Conservation (phyloP, 2,797 vertebrate genomes). For the Pseudochromis fuscus region DNA sequence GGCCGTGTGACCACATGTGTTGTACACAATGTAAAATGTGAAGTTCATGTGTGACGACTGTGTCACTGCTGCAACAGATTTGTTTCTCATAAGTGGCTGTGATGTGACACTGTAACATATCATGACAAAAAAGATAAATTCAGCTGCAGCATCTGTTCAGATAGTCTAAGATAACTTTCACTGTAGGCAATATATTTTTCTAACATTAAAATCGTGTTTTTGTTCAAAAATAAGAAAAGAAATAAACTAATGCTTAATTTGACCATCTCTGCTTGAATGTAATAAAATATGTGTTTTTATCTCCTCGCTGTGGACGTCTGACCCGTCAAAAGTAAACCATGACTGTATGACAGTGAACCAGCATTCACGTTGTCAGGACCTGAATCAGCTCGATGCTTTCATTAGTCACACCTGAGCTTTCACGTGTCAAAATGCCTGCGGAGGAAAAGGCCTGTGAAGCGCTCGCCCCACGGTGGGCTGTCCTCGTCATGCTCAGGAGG, state of each 20-base stretch:
- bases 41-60: not conserved
- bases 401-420: constrained; percentile 13
- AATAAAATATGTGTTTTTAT: not conserved
- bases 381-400: constrained; percentile 1
- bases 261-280: not conserved
- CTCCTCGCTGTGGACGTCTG: too few relatives aligned
- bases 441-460: not conserved
- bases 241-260: not conserved
- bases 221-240: not conserved
- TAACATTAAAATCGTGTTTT: not conserved
- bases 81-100: too few relatives aligned
- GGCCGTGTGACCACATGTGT: not conserved
- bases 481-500: not conserved
- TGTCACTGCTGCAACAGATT: not conserved
- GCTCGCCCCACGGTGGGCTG: not conserved
- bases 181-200: not conserved
- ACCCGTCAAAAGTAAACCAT: constrained; percentile 1
- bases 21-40: not conserved
- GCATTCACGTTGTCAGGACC: not conserved
- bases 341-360: too few relatives aligned
- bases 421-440: constrained; percentile 5
- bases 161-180: too few relatives aligned
- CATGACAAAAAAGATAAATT: too few relatives aligned
- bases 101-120: too few relatives aligned
- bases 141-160: too few relatives aligned